phyloP scores from a whole-genome alignment of 1,140 invertebrate species.

The Gryon sp. region DNA sequence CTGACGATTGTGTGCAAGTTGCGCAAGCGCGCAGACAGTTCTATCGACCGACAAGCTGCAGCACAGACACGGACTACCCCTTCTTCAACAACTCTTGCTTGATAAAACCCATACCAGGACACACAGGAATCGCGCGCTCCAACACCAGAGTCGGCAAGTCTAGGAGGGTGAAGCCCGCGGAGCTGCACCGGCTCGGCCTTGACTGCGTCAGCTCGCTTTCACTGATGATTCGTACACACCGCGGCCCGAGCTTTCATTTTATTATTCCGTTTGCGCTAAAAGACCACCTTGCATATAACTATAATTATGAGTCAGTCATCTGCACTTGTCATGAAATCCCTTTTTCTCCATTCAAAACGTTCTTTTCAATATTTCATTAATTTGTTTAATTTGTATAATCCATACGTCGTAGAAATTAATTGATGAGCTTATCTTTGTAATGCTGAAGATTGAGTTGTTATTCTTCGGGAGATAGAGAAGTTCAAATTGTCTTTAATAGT shows the following conservation, averaged over 20 bases:
- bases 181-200: slow-evolving; percentile 70
- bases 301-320: too few relatives aligned
- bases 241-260: slow-evolving; percentile 39
- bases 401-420: too few relatives aligned
- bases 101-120: slow-evolving; percentile 41
- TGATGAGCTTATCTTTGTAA: too few relatives aligned
- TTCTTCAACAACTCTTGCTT: slow-evolving; percentile 59
- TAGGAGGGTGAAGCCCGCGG: slow-evolving; percentile 30
- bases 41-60: slow-evolving; percentile 75
- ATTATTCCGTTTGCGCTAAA: background rate
- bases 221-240: slow-evolving; percentile 67
- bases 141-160: slow-evolving; percentile 2
- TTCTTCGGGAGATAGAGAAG: too few relatives aligned
- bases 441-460: too few relatives aligned
- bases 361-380: too few relatives aligned
- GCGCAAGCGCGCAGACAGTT: slow-evolving; percentile 77
- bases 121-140: too few relatives aligned
- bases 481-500: too few relatives aligned
- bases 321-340: too few relatives aligned
- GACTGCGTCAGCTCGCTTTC: slow-evolving; percentile 72
- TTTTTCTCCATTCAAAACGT: too few relatives aligned
- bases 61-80: slow-evolving; percentile 76
- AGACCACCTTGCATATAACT: too few relatives aligned
- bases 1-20: slow-evolving; percentile 71
- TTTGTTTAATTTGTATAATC: too few relatives aligned